Conservation (phyloP, 2,797 vertebrate species). For the Schizothorax lantsangensis region DNA sequence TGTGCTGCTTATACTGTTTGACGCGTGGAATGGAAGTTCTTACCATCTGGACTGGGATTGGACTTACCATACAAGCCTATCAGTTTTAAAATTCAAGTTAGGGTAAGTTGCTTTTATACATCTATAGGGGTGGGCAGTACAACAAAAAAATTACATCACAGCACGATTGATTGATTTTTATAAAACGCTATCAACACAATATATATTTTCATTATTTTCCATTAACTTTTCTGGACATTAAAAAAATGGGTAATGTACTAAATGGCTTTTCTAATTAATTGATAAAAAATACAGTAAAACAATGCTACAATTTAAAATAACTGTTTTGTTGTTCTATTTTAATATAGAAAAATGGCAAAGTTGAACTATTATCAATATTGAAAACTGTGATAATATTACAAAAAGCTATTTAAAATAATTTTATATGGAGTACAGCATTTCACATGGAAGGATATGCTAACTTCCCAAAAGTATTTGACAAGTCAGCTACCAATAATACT, state of each 20-base stretch:
- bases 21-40: constrained; percentile 11
- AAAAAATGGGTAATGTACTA: not conserved
- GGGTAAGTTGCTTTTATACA: constrained; percentile 21
- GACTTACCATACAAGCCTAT: not conserved
- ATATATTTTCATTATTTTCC: not conserved
- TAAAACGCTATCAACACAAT: not conserved
- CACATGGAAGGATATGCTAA: not conserved
- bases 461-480: not conserved
- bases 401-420: not conserved
- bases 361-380: not conserved
- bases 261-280: not conserved
- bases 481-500: not conserved
- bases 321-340: not conserved
- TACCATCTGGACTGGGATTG: constrained; percentile 11
- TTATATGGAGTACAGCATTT: not conserved
- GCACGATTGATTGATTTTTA: not conserved
- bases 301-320: not conserved
- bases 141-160: too few relatives aligned
- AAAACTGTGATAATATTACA: not conserved
- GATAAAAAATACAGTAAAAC: not conserved
- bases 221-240: not conserved
- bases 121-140: not conserved
- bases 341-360: not conserved
- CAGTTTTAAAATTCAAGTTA: constrained; percentile 17
- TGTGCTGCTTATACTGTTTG: constrained; percentile 21